A percentile compares a stretch with the other conserved stretches of the same genome.
phyloP scores from a whole-genome alignment of 2,888 invertebrate species.

The Exephanes ischioxanthus region DNA sequence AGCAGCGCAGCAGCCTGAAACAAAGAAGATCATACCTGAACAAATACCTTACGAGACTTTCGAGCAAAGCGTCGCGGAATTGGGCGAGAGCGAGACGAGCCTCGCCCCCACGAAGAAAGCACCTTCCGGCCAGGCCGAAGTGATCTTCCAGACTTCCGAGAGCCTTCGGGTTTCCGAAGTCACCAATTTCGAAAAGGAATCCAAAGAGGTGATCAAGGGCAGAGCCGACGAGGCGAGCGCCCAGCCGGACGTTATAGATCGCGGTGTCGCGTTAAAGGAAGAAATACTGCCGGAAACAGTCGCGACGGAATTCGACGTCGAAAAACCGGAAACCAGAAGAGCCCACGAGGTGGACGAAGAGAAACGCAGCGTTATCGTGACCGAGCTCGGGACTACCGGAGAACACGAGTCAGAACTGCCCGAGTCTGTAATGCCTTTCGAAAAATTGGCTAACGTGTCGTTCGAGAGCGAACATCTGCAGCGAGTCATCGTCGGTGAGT shows the following conservation, averaged over 20 bases:
- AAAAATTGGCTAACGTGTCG: constrained; percentile 84
- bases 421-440: constrained; percentile 83
- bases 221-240: constrained; percentile 85
- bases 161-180: constrained; percentile 84
- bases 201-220: constrained; percentile 83
- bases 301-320: constrained; percentile 75
- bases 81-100: constrained; percentile 78
- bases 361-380: constrained; percentile 85
- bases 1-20: constrained; percentile 72
- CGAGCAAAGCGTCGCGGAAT: constrained; percentile 79
- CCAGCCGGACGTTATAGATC: constrained; percentile 84
- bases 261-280: constrained; percentile 84
- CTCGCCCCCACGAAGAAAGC: constrained; percentile 71
- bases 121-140: constrained; percentile 75
- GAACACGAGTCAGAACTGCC: constrained; percentile 85
- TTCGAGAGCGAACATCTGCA: constrained; percentile 81
- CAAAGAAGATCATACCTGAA: constrained; percentile 80
- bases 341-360: constrained; percentile 79
- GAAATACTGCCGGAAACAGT: constrained; percentile 78
- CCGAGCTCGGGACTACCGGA: constrained; percentile 85
- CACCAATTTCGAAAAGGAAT: constrained; percentile 81
- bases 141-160: constrained; percentile 79
- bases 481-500: constrained; percentile 79
- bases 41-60: constrained; percentile 84
- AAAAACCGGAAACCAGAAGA: constrained; percentile 77